Evolutionary conservation across 1,140 invertebrate species (phyloP), one percentile per base, ranked within the genome.

Genomic region (Drosophila subpulchrella): DNA sequence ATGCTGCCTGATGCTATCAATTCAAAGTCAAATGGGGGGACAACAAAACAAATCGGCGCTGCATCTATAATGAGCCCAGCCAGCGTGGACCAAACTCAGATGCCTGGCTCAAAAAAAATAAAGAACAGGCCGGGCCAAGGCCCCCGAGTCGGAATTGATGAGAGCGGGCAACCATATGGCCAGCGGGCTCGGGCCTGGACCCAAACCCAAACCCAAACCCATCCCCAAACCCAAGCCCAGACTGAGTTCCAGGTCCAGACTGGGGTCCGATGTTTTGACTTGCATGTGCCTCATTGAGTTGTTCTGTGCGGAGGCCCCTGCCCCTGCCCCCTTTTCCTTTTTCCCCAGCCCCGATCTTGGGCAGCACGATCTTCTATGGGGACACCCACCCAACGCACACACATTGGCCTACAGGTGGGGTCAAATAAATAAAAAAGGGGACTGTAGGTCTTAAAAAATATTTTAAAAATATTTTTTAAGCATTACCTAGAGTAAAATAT

Each of bases 31-130:
- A 88, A 88, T 88, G 85, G 84, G 80, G 82, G 84, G 84, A 88
- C 84, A 88, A 88, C 84, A 88, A 89, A 88, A 88, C 84, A 88
- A 88, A 88, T 88, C 84, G 84, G 84, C 84, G 84, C 84, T 88
- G 84, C 84, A 88, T 88, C 84, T 89, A 89, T 89, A 88, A 88
- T 88, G 84, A 88, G 82, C 60, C 54, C 42, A 41, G 30, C 39
- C 47, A 72, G 36, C 59, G 24, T 54, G 36, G 44, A 27, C 48
- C 44, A 30, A 17, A n/a, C 54, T 6, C 47, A 47, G 24, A 44
- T 32, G 30, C 6, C 7, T 20, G 47, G n/a, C 70, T 10, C 20
- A 11, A 24, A n/a, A 4, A 11, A 1, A 1, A 27, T 10, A 34
- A 11, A n/a, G 39, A 48, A 68, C 67, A 48, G 32, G 67, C 48